Evolutionary conservation across 2,113 vertebrate genomes (phyloP).

Genomic region (Syngnathus scovelli): DNA sequence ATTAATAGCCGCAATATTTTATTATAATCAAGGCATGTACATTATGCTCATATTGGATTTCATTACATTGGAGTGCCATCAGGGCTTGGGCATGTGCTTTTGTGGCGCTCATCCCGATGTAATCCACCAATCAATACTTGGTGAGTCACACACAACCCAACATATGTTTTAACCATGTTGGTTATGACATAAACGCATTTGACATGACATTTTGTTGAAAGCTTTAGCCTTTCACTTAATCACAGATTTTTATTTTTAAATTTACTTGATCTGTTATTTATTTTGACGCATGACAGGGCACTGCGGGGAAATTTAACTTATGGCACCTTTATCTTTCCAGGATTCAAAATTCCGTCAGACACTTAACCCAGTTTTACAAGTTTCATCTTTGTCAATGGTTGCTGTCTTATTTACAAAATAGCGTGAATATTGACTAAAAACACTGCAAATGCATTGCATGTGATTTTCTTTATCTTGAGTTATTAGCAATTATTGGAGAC

Average conservation of each 20-base stretch:
- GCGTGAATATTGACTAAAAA: no score
- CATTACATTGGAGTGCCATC: conserved; percentile 1
- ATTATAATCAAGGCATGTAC: not conserved
- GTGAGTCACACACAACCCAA: conserved; percentile 7
- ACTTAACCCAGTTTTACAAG: no score
- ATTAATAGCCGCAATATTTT: not conserved
- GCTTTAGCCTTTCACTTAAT: not conserved
- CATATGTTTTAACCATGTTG: conserved; percentile 13
- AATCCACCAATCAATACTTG: conserved; percentile 26
- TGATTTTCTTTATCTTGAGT: no score
- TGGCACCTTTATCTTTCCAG: no score
- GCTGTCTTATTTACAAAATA: no score
- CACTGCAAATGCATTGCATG: no score
- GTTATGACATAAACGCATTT: conserved; percentile 19
- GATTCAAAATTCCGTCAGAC: no score
- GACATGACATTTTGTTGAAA: not conserved
- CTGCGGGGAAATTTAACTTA: no score
- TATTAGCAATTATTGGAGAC: no score
- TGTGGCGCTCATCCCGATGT: conserved; percentile 15
- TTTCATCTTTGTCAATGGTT: no score
- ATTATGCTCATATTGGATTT: not conserved
- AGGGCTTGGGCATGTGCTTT: conserved; percentile 5
- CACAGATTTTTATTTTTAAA: not conserved
- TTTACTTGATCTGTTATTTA: not conserved
- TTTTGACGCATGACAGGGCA: not conserved